phyloP scores from a whole-genome alignment of 2,797 vertebrate genomes.

The Neosilurus hyrtlii region DNA sequence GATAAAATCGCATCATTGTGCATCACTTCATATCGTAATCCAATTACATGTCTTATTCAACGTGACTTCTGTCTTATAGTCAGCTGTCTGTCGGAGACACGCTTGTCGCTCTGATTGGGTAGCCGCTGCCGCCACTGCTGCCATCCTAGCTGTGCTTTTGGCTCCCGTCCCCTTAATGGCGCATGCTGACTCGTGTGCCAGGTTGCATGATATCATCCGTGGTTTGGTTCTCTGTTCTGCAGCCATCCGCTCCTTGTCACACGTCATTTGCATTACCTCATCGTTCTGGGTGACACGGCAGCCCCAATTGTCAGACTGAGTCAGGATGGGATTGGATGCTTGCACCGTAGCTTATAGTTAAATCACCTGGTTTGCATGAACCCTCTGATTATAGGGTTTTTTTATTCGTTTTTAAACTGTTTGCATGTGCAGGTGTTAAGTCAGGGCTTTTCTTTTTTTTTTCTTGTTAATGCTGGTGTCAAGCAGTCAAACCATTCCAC shows the following conservation, averaged over 20 bases:
- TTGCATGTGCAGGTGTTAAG: conserved; percentile 8
- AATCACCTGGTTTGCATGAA: conserved; percentile 27
- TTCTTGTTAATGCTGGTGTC: not conserved
- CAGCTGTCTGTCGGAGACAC: not conserved
- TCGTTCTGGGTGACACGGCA: not conserved
- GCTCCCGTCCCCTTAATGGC: conserved; percentile 9
- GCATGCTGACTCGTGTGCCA: conserved; percentile 25
- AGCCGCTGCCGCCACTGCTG: conserved; percentile 5
- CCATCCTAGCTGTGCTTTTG: conserved; percentile 27
- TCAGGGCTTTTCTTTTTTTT: not conserved
- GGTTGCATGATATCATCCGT: conserved; percentile 56
- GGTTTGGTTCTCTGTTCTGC: conserved; percentile 26
- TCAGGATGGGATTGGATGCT: not conserved
- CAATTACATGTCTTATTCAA: not conserved
- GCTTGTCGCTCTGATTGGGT: not conserved
- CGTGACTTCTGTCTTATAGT: conserved; percentile 14
- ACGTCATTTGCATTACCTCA: conserved; percentile 5
- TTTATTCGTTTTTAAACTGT: not conserved
- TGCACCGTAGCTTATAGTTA: not conserved
- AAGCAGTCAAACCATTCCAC: conserved; percentile 21
- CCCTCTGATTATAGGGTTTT: not conserved
- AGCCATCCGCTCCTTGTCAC: conserved; percentile 15
- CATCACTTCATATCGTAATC: not conserved
- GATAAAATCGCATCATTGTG: not conserved
- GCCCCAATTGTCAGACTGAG: too few species aligned